Base-by-base conservation (phyloP, 2,113 vertebrate genomes). In the Vanacampus margaritifer region DNA sequence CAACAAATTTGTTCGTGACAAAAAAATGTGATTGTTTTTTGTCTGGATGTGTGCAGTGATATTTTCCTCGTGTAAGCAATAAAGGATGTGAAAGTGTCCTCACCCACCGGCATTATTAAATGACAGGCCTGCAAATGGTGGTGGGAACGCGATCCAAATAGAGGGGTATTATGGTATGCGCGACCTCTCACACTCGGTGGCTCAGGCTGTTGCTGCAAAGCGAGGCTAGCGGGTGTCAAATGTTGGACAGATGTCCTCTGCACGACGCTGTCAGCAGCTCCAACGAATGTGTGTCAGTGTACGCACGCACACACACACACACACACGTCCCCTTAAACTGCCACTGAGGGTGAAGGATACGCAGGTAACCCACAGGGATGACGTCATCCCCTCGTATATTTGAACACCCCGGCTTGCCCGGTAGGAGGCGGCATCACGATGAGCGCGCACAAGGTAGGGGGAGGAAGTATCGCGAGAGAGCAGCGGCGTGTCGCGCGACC, bases 381-480 rank as follows among this genome's bases (percentile, higher is more conserved):
- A 89, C 83, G 67, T 87, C 81, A 86, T 54, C 69, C 35, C 23
- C 36, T 62, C 48, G 5, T 21, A 17, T 32, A 28, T 32, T 17
- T 17, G 14, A 32, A 2, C 26, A 1, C 35, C 3, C 24, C 9
- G 54, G 37, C 26, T 51, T 8, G 76, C 41, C 86, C 87, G 64
- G 72, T 37, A 81, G 87, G 85, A 68, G 85, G 86, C 81, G 77
- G 65, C 80, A 84, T 77, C 65, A 67, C 28, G 77, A 79, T 12
- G 73, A 51, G 48, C 48, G 59, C 16, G 10, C 11, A 86, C 86
- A 17, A 14, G 39, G 16, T 6, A 36, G 13, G 11, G n/a, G 35
- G 11, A 46, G 12, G 78, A 65, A 76, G 58, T 90, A 89, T 90
- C 86, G 89, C 89, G 89, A 90, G 89, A 90, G 88, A 90, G 68